phyloP scores from a whole-genome alignment of 2,888 invertebrate genomes.

The Zygaena filipendulae region DNA sequence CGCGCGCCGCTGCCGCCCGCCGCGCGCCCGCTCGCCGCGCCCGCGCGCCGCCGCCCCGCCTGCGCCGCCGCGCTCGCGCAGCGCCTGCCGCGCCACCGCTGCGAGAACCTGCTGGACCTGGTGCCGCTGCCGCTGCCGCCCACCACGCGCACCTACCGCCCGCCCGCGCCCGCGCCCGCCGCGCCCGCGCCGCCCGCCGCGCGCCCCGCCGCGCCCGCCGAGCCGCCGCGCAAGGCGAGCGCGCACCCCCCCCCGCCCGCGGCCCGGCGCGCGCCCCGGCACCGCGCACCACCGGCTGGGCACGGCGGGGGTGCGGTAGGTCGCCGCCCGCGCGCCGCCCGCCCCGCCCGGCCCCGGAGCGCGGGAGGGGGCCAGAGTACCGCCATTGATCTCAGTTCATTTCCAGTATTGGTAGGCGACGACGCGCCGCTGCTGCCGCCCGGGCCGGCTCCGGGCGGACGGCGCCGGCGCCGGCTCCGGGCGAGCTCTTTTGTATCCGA shows the following conservation, averaged over 20 bases:
- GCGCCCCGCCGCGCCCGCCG: slow-evolving; percentile 4
- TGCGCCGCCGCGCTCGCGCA: slow-evolving; percentile 69
- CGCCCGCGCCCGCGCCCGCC: slow-evolving; percentile 54
- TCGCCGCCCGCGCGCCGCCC: slow-evolving; percentile 7
- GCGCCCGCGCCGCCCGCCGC: slow-evolving; percentile 6
- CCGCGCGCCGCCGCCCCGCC: slow-evolving; percentile 72
- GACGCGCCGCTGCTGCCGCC: neutral
- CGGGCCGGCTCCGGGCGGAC: slow-evolving; percentile 16
- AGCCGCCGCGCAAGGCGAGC: slow-evolving; percentile 5
- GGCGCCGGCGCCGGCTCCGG: slow-evolving; percentile 3
- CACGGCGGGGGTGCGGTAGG: slow-evolving; percentile 40
- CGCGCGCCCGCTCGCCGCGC: slow-evolving; percentile 73
- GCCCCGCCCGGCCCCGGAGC: slow-evolving; percentile 16
- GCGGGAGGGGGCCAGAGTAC: slow-evolving; percentile 16
- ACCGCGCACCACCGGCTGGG: slow-evolving; percentile 38
- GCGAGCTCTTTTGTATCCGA: slow-evolving; percentile 26
- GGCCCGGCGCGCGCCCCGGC: slow-evolving; percentile 33
- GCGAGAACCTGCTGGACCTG: slow-evolving; percentile 79
- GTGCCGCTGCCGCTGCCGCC: slow-evolving; percentile 80
- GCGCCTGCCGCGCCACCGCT: slow-evolving; percentile 49
- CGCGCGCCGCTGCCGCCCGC: slow-evolving; percentile 31
- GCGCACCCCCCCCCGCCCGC: slow-evolving; percentile 22
- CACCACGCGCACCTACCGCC: slow-evolving; percentile 81
- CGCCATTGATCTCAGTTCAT: neutral
- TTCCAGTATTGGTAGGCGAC: neutral